A percentile compares a stretch with the other conserved stretches of the same genome.
phyloP scores from a whole-genome alignment of 2,888 invertebrate species.

The Psococerastis gibbosa region DNA sequence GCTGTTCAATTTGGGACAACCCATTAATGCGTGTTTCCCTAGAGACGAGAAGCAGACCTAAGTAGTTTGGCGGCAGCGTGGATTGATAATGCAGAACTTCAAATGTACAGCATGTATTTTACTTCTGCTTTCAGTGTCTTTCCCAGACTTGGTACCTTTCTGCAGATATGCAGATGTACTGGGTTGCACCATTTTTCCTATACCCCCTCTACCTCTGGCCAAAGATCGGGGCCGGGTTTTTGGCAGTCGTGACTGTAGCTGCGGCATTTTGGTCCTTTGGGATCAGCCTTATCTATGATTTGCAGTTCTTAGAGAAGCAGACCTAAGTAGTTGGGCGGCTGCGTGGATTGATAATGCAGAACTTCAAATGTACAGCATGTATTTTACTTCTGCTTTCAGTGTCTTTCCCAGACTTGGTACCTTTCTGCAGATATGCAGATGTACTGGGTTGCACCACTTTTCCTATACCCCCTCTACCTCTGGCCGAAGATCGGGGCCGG shows the following conservation, averaged over 20 bases:
- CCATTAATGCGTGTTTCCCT: conserved; percentile 19
- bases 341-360: conserved; percentile 36
- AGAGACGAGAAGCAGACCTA: conserved; percentile 19
- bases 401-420: conserved; percentile 35
- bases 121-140: conserved; percentile 52
- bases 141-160: conserved; percentile 52
- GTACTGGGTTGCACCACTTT: conserved; percentile 32
- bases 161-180: conserved; percentile 44
- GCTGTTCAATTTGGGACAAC: conserved; percentile 21
- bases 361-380: conserved; percentile 47
- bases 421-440: conserved; percentile 36
- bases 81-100: conserved; percentile 45
- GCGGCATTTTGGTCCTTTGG: too few relatives aligned
- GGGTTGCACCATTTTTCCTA: conserved; percentile 44
- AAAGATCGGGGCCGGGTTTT: conserved; percentile 18
- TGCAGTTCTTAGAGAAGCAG: too few relatives aligned
- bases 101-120: conserved; percentile 41
- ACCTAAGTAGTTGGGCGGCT: conserved; percentile 22
- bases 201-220: conserved; percentile 46
- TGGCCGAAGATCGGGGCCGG: conserved; percentile 22
- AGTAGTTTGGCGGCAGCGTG: conserved; percentile 23
- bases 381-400: conserved; percentile 40
- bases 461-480: conserved; percentile 29
- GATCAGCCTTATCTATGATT: too few relatives aligned
- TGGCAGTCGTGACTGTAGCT: too few relatives aligned